Percentiles rank a stretch among this genome's conserved stretches.
These are phyloP conservation scores for Ichneumon xanthorius DNA, from an alignment of 2,888 invertebrate species.

Conservation along the genomic window DNA sequence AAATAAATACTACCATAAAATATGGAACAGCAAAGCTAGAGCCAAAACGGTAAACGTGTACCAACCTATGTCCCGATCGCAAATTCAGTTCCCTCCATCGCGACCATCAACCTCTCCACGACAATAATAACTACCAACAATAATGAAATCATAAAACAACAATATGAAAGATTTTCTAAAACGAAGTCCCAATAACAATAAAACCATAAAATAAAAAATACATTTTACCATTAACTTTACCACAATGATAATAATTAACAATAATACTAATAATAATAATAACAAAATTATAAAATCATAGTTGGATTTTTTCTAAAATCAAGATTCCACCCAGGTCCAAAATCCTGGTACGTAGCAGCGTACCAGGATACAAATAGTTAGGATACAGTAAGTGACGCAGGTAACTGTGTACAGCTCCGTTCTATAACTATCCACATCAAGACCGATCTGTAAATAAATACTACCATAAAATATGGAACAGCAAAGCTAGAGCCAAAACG, in stretches of 20 bases:
- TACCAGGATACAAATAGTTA: constrained; percentile 12
- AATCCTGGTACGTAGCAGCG: too few species aligned
- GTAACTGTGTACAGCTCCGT: not conserved
- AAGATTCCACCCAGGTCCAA: not conserved
- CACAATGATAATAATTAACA: too few species aligned
- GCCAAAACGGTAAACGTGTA: not conserved
- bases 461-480: constrained; percentile 29
- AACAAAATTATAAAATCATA: too few species aligned
- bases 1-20: constrained; percentile 39
- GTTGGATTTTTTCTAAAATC: too few species aligned
- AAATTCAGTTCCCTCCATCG: not conserved
- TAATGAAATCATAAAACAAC: too few species aligned
- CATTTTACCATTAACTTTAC: too few species aligned
- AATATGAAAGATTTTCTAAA: too few species aligned
- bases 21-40: constrained; percentile 11
- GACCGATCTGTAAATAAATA: constrained; percentile 34
- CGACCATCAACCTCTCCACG: not conserved
- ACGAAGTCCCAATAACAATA: too few species aligned
- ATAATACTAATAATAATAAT: too few species aligned
- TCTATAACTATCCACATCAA: not conserved
- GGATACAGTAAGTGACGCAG: constrained; percentile 28
- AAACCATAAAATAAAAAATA: too few species aligned
- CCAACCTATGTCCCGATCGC: not conserved
- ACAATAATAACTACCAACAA: too few species aligned
- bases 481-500: constrained; percentile 1